Conservation (phyloP, 2,888 invertebrate genomes). For the Clunio marinus region DNA sequence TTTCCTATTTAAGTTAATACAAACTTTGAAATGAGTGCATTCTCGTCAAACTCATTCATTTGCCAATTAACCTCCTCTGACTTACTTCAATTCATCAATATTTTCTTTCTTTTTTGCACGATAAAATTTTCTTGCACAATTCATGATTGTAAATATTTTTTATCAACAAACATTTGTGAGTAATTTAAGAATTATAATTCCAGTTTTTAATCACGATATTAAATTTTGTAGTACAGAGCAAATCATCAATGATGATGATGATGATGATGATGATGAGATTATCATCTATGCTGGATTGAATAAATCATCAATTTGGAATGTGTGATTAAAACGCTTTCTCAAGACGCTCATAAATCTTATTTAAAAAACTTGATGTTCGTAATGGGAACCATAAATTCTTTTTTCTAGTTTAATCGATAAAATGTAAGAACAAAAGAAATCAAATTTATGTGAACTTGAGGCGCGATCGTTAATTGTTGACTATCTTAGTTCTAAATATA, state of each 20-base stretch:
- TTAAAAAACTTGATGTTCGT: background rate
- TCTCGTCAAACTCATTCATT: slow-evolving; percentile 14
- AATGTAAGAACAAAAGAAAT: background rate
- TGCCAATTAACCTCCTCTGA: slow-evolving; percentile 32
- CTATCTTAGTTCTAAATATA: too few relatives aligned
- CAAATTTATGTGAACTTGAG: background rate
- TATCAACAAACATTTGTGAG: background rate
- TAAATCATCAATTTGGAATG: background rate
- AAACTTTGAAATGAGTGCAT: background rate
- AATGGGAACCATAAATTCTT: background rate
- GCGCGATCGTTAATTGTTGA: too few relatives aligned
- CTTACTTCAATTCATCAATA: background rate
- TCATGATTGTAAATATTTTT: background rate
- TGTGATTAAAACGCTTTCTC: background rate
- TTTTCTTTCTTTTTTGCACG: background rate
- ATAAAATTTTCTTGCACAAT: background rate
- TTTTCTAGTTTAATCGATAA: slow-evolving; percentile 14
- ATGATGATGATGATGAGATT: too few relatives aligned
- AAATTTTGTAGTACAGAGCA: background rate
- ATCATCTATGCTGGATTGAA: background rate
- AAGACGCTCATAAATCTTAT: background rate
- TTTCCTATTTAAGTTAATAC: too few relatives aligned
- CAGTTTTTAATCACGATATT: background rate
- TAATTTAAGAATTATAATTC: background rate
- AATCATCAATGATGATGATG: too few relatives aligned